Conservation (phyloP, 2,888 invertebrate species). For the Bombyx huttoni region DNA sequence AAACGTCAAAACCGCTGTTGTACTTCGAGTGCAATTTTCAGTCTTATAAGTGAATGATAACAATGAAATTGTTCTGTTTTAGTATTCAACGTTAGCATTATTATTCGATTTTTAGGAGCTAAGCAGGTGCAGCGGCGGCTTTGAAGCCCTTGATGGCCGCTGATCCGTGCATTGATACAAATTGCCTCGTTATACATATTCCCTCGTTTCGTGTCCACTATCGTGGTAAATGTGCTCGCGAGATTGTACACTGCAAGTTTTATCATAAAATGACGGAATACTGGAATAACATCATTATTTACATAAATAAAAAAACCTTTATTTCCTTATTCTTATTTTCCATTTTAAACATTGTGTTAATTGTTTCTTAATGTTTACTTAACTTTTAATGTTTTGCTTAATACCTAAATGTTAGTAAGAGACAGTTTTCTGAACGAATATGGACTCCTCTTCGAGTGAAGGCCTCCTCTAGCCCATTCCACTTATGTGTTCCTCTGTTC, state of each 20-base stretch:
- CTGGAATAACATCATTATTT: too few species aligned
- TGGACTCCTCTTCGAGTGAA: too few species aligned
- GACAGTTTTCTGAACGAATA: too few species aligned
- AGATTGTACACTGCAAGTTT: neutral
- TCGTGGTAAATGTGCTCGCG: neutral
- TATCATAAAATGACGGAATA: neutral
- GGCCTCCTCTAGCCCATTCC: too few species aligned
- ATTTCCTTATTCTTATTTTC: too few species aligned
- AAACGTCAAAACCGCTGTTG: slow-evolving; percentile 14
- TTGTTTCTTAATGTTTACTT: too few species aligned
- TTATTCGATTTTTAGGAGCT: slow-evolving; percentile 45
- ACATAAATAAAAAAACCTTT: too few species aligned
- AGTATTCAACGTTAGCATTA: slow-evolving; percentile 22
- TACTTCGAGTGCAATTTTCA: slow-evolving; percentile 8
- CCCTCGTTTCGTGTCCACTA: slow-evolving; percentile 11
- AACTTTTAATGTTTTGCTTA: too few species aligned
- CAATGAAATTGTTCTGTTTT: slow-evolving; percentile 6
- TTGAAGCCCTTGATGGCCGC: slow-evolving; percentile 40
- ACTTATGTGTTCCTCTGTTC: too few species aligned
- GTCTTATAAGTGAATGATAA: slow-evolving; percentile 9
- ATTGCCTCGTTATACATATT: slow-evolving; percentile 44
- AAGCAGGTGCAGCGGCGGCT: slow-evolving; percentile 57
- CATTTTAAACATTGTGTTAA: too few species aligned
- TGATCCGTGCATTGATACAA: slow-evolving; percentile 54
- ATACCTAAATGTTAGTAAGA: too few species aligned